Conservation (phyloP, 2,797 vertebrate species). For the Hyperoplus lanceolatus region DNA sequence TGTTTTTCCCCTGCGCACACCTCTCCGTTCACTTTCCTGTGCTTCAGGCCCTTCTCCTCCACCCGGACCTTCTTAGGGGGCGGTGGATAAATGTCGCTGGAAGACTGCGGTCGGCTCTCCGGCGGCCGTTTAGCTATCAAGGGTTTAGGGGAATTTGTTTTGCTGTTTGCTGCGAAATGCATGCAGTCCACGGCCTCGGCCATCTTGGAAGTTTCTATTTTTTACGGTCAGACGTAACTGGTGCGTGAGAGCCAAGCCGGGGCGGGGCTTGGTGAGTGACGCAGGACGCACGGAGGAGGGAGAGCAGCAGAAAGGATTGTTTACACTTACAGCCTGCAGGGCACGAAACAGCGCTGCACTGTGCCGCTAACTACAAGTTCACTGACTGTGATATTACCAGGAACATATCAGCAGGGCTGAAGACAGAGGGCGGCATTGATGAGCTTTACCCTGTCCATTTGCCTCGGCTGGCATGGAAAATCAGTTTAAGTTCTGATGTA, state of each 20-base stretch:
- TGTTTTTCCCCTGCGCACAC: conserved; percentile 88
- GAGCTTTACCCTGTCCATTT: neutral
- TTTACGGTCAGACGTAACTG: conserved; percentile 92
- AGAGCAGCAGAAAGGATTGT: conserved; percentile 40
- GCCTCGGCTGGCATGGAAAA: neutral
- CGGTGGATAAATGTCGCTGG: conserved; percentile 82
- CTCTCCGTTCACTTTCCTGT: conserved; percentile 92
- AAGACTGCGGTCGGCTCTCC: conserved; percentile 84
- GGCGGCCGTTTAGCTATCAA: conserved; percentile 80
- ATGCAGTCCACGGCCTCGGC: conserved; percentile 88
- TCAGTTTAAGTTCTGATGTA: neutral
- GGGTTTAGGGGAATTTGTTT: conserved; percentile 84
- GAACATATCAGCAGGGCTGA: neutral
- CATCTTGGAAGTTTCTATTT: conserved; percentile 97
- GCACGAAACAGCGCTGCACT: conserved; percentile 9
- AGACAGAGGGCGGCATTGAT: neutral
- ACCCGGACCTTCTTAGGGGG: conserved; percentile 89
- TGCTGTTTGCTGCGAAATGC: conserved; percentile 86
- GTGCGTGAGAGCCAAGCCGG: conserved; percentile 81
- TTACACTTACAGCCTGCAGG: conserved; percentile 66
- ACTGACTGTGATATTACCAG: neutral
- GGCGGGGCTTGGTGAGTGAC: conserved; percentile 66
- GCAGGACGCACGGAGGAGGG: conserved; percentile 64
- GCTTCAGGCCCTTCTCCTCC: conserved; percentile 90
- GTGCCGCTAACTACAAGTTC: neutral